Evolutionary conservation across 2,888 invertebrate genomes (phyloP).

Genomic region (Coremacera marginata): DNA sequence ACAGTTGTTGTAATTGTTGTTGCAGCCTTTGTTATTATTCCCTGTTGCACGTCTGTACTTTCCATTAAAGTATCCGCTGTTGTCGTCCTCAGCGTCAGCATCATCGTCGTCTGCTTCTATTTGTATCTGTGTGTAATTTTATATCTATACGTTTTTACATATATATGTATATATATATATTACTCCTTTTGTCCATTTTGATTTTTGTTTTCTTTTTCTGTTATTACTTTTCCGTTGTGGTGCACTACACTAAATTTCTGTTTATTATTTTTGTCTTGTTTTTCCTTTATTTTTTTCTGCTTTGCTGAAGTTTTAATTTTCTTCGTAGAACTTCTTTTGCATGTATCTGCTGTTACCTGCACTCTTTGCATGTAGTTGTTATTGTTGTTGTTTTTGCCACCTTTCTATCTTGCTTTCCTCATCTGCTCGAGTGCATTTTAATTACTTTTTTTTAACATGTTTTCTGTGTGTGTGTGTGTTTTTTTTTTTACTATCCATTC

Average conservation of each 20-base stretch:
- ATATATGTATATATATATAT: background rate
- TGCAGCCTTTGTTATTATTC: constrained; percentile 1
- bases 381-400: constrained; percentile 5
- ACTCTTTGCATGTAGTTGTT: background rate
- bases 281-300: background rate
- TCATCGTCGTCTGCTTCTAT: background rate
- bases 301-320: background rate
- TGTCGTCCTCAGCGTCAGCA: background rate
- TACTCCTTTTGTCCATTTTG: background rate
- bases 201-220: background rate
- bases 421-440: constrained; percentile 26
- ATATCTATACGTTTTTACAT: background rate
- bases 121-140: background rate
- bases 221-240: background rate
- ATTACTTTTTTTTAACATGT: constrained; percentile 15
- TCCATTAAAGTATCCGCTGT: background rate
- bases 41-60: background rate
- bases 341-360: background rate
- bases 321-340: background rate
- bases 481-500: background rate
- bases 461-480: background rate
- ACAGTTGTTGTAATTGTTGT: background rate
- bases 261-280: background rate
- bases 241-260: background rate
- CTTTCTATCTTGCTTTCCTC: constrained; percentile 8